Base-by-base conservation (phyloP, 2,113 vertebrate species). In the Dissostichus mawsoni region DNA sequence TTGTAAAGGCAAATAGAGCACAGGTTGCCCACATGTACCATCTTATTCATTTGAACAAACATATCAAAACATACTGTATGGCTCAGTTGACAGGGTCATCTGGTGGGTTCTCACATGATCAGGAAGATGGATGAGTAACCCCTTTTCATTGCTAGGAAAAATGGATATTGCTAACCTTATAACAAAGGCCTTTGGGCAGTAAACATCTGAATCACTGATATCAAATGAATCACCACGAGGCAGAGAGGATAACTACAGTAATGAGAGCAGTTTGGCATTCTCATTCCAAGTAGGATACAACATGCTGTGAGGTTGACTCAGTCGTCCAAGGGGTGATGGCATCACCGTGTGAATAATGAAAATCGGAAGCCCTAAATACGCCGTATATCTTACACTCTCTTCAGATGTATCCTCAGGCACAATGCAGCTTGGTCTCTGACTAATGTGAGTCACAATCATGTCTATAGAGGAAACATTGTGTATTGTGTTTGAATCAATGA, bases 341-440 rank as follows among this genome's bases (percentile, higher is more conserved):
- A 75, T 90, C 86, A 81, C 68, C 13, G 72, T 66, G 72, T 89
- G 74, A 86, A 80, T 81, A 85, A 90, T 87, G 57, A 78, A 86
- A 84, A 80, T 74, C 45, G 66, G 52, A 69, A 25, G 29, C 74
- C 69, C 69, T 45, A 29, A 45, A 55, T 66, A 61, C 55, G 61
- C 65, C 41, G 62, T 83, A 78, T 83, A 80, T 62, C 50, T 75
- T 74, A 69, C 58, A 23, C 50, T 56, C 56, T 74, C 45, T 72
- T 88, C 41, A 70, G 55, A 63, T 65, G 67, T 69, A 52, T 67
- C 79, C n/a, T 53, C 23, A 63, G 69, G 82, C 69, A 68, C 53
- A 76, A 41, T 75, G 44, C 18, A 58, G 51, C 57, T 55, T 11
- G 6, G 59, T 67, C 57, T 83, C 48, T 88, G 90, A 85, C 74